These are phyloP conservation scores for Clytia hemisphaerica DNA, from an alignment of 30 jellyfish, hydroid and myxozoan species.

Conservation along the genomic window DNA sequence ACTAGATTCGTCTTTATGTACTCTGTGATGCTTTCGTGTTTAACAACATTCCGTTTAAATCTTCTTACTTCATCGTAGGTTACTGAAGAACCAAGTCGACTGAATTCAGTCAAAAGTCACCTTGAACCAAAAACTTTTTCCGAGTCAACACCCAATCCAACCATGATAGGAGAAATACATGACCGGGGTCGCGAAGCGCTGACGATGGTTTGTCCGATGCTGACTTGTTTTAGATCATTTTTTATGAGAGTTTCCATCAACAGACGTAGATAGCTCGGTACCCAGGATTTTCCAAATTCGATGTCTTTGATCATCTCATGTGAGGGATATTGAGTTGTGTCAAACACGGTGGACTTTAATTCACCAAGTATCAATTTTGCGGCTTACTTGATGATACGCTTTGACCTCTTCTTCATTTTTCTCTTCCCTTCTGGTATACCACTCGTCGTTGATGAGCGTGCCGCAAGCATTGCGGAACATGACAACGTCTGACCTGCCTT, in stretches of 20 bases:
- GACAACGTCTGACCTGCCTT: background rate
- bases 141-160: constrained; percentile 34
- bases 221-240: constrained; percentile 3
- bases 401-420: no score
- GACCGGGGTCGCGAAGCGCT: constrained; percentile 14
- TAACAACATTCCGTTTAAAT: constrained; percentile 16
- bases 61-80: constrained; percentile 41
- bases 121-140: constrained; percentile 31
- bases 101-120: constrained; percentile 18
- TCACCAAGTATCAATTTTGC: no score
- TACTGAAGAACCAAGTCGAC: constrained; percentile 23
- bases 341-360: background rate
- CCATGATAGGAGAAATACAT: constrained; percentile 5
- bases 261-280: background rate
- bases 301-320: constrained; percentile 4
- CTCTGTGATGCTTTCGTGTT: constrained; percentile 11
- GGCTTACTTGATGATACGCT: no score
- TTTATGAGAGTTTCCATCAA: background rate
- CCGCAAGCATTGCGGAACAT: background rate
- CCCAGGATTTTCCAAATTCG: constrained; percentile 8
- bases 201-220: constrained; percentile 11
- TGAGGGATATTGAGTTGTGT: background rate
- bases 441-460: background rate
- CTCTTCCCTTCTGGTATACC: no score
- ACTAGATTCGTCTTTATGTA: no score